These are phyloP conservation scores for Barypeithes pellucidus DNA, from an alignment of 2,888 invertebrate genomes.

Conservation along the genomic window DNA sequence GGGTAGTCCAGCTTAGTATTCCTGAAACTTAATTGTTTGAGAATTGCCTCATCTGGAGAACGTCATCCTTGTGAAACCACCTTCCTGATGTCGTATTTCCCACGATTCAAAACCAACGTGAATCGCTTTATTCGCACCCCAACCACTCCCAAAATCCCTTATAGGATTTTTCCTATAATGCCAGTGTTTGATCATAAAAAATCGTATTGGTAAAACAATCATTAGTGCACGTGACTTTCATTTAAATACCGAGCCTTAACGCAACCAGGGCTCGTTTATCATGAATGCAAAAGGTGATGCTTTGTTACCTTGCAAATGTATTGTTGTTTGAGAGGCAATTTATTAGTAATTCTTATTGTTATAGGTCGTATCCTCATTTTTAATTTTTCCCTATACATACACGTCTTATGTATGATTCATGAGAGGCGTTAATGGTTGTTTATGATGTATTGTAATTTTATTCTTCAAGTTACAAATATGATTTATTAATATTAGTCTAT, in stretches of 20 bases:
- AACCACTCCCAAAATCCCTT: too few relatives aligned
- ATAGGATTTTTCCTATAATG: too few relatives aligned
- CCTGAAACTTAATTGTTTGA: too few relatives aligned
- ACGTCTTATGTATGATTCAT: conserved; percentile 21
- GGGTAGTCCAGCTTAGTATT: too few relatives aligned
- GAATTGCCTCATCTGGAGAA: too few relatives aligned
- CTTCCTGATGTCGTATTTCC: too few relatives aligned
- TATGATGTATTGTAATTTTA: background rate
- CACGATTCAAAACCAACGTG: too few relatives aligned
- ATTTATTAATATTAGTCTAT: background rate
- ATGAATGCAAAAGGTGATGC: conserved; percentile 40
- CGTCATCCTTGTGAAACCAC: too few relatives aligned
- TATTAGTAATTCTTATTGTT: conserved; percentile 30
- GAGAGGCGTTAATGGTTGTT: conserved; percentile 5
- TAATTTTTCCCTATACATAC: background rate
- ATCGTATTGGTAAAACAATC: too few relatives aligned
- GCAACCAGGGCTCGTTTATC: conserved; percentile 18
- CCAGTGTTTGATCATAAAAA: too few relatives aligned
- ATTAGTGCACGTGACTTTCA: too few relatives aligned
- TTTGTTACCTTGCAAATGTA: conserved; percentile 39
- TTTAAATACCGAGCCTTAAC: background rate
- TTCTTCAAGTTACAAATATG: conserved; percentile 3
- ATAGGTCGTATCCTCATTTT: conserved; percentile 19
- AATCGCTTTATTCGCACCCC: too few relatives aligned
- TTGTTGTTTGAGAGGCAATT: conserved; percentile 33